Conservation (phyloP, 2,888 invertebrate genomes). For the Anticlea derivata region DNA sequence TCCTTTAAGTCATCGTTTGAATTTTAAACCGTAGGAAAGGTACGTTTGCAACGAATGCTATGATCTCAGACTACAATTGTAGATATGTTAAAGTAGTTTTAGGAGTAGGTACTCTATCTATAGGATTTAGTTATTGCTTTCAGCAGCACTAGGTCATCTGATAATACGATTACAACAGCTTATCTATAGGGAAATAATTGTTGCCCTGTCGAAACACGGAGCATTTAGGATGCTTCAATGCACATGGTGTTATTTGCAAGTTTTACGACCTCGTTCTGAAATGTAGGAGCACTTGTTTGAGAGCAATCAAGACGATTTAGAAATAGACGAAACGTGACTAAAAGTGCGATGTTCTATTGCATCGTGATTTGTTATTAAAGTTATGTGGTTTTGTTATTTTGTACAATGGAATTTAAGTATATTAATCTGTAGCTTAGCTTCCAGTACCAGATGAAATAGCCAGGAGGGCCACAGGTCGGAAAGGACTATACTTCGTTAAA, state of each 20-base stretch:
- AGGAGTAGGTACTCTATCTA: too few relatives aligned
- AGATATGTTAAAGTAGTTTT: too few relatives aligned
- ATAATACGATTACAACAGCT: slow-evolving; percentile 23
- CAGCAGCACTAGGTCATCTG: background rate
- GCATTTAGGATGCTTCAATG: slow-evolving; percentile 35
- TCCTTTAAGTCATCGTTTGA: too few relatives aligned
- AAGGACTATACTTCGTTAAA: too few relatives aligned
- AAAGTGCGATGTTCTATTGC: slow-evolving; percentile 24
- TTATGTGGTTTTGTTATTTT: slow-evolving; percentile 19
- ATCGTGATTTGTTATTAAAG: slow-evolving; percentile 21
- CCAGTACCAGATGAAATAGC: too few relatives aligned
- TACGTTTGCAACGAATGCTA: too few relatives aligned
- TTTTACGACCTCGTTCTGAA: slow-evolving; percentile 25
- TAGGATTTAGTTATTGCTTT: too few relatives aligned
- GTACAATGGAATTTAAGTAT: too few relatives aligned
- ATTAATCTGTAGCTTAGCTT: too few relatives aligned
- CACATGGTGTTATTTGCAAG: slow-evolving; percentile 30
- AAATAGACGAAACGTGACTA: slow-evolving; percentile 35
- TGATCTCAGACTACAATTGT: too few relatives aligned
- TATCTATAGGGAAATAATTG: slow-evolving; percentile 10
- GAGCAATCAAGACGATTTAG: slow-evolving; percentile 30
- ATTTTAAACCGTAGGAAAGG: too few relatives aligned
- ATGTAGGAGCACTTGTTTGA: slow-evolving; percentile 18
- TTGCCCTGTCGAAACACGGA: slow-evolving; percentile 24
- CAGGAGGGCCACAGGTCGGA: too few relatives aligned